phyloP scores from a whole-genome alignment of 2,888 invertebrate species.

The Drosophila tripunctata region DNA sequence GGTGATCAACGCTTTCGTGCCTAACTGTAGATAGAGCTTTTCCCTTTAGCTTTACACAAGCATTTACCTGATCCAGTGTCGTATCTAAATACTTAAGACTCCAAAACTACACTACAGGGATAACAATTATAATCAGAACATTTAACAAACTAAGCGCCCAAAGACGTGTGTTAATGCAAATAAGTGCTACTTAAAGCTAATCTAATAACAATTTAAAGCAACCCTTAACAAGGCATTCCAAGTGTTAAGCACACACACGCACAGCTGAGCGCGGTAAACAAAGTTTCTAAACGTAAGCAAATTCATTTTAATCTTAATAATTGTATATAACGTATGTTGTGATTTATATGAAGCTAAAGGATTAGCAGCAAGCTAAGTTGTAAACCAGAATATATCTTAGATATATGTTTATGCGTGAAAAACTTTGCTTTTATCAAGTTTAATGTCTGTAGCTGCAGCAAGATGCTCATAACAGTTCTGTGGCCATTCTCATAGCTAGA shows the following conservation, averaged over 20 bases:
- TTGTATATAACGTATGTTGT: conserved; percentile 22
- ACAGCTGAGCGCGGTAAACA: conserved; percentile 63
- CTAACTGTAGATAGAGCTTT: conserved; percentile 53
- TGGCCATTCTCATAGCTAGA: conserved; percentile 28
- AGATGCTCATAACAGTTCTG: conserved; percentile 18
- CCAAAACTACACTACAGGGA: conserved; percentile 60
- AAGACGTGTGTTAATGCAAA: conserved; percentile 1
- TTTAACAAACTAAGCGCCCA: conserved; percentile 3
- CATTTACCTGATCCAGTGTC: conserved; percentile 34
- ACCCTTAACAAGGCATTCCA: conserved; percentile 18
- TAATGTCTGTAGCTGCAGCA: neutral
- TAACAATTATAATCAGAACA: conserved; percentile 50
- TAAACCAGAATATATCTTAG: too few species aligned
- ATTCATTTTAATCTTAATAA: conserved; percentile 37
- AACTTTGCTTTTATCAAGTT: conserved; percentile 8
- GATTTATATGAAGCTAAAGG: conserved; percentile 3
- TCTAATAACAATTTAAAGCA: conserved; percentile 5
- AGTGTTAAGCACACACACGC: conserved; percentile 19
- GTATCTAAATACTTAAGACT: conserved; percentile 22
- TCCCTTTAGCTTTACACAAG: conserved; percentile 33
- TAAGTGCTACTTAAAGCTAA: conserved; percentile 7
- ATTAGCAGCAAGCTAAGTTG: too few species aligned
- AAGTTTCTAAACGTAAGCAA: conserved; percentile 74
- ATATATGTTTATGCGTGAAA: too few species aligned
- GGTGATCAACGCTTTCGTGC: conserved; percentile 53